Base-by-base conservation (phyloP, 2,888 invertebrate species). In the Embidobia sp. region DNA sequence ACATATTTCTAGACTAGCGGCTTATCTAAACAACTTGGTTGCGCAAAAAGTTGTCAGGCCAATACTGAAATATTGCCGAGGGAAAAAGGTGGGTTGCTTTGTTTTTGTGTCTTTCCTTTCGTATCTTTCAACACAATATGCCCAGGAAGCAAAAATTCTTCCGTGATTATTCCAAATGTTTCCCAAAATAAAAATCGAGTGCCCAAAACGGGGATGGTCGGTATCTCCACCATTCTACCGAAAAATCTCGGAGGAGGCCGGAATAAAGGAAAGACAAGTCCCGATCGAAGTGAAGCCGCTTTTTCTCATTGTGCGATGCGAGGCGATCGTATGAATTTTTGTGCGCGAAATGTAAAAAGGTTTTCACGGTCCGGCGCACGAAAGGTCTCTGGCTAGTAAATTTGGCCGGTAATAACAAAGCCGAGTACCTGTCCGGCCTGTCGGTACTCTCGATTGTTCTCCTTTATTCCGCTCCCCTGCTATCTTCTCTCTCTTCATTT, bases 401-500 rank as follows among this genome's bases (percentile, higher is more conserved):
- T 53, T 70, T 59, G 55, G 77, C 75, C 64, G 77, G 73, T 74
- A 73, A 78, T 79, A 72, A 79, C 76, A 77, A 77, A 75, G 78
- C 31, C 64, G 70, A 72, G 78, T 79, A 74, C 72, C 74, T 67
- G 75, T 75, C 66, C 67, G 63, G 63, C 51, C 63, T 77, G 73
- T 77, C 70, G 61, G 70, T 77, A 70, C 69, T 61, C 49, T 64
- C 78, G 67, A 76, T 79, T 78, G 76, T 70, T 73, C 64, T 64
- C 64, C 29, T 55, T 69, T 48, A 44, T 78, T 48, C 69, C 18
- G 48, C 35, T 55, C 63, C 70, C 64, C 42, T 55, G 33, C 13
- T 35, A 31, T 27, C 29, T 40, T 22, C 51, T 35, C 55, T 31
- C 40, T 44, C 61, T 57, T 26, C 46, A 64, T 76, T 63, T 66